Base-by-base conservation (phyloP, 2,113 vertebrate species). In the Chascanopsetta lugubris region DNA sequence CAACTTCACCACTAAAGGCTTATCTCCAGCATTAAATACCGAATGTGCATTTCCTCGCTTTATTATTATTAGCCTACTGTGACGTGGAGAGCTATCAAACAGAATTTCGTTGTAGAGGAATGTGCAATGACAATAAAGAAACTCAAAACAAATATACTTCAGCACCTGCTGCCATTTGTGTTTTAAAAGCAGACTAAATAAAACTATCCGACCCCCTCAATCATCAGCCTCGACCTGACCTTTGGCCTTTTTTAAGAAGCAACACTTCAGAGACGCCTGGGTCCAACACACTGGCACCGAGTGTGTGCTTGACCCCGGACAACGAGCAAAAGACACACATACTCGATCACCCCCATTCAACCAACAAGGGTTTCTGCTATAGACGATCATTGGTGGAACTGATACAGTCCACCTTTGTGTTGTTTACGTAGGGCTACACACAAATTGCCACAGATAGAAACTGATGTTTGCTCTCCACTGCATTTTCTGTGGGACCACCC, bases 291-390 rank as follows among this genome's bases (percentile, higher is more conserved):
- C 51, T 11, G 48, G 26, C 45, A 43, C 61, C 2, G 43, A 78
- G 76, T 74, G 64, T 73, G 54, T 79, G 56, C 72, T 80, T 87
- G 68, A 87, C 83, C 83, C 36, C 24, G 3, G 40, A 53, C 46
- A 40, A 24, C 9, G 8, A 29, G 49, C 36, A 48, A 57, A n/a
- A n/a, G n/a, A n/a, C n/a, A n/a, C n/a, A n/a, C n/a, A n/a, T n/a
- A n/a, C n/a, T n/a, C 7, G 29, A 30, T 30, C 29, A 3, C 1
- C 42, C 42, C 18, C 18, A 9, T 20, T 17, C 42, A 46, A 55
- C 17, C 27, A 38, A 5, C 26, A 36, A 49, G 8, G 12, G 22
- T n/a, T 50, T 53, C 43, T n/a, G n/a, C n/a, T n/a, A n/a, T n/a
- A n/a, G n/a, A n/a, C n/a, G n/a, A n/a, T n/a, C n/a, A n/a, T n/a